phyloP scores from a whole-genome alignment of 2,113 vertebrate genomes.

The Thamnaconus septentrionalis region DNA sequence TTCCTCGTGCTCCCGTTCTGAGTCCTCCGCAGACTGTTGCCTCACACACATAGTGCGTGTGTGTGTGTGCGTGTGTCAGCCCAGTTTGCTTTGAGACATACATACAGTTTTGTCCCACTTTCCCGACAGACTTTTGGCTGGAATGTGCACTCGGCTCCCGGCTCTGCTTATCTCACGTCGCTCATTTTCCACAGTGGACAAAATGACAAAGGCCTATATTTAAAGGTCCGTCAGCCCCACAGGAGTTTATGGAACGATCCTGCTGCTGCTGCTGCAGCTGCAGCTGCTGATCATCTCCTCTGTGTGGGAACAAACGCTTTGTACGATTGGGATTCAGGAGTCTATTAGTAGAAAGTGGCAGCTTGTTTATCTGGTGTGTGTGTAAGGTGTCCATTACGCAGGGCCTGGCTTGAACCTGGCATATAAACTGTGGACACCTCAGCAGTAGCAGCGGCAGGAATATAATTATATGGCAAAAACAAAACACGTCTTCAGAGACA shows the following conservation, averaged over 20 bases:
- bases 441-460: slow-evolving; percentile 29
- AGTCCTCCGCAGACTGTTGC: slow-evolving; percentile 22
- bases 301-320: background rate
- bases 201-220: slow-evolving; percentile 44
- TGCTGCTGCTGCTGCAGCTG: slow-evolving; percentile 13
- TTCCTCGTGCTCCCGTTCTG: background rate
- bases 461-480: slow-evolving; percentile 59
- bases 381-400: slow-evolving; percentile 36
- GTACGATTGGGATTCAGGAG: slow-evolving; percentile 13
- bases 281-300: slow-evolving; percentile 3
- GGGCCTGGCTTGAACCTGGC: slow-evolving; percentile 26
- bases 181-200: too few species aligned
- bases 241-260: slow-evolving; percentile 4
- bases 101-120: slow-evolving; percentile 52
- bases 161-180: slow-evolving; percentile 10
- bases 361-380: slow-evolving; percentile 40
- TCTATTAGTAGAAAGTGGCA: background rate
- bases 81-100: slow-evolving; percentile 28
- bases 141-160: slow-evolving; percentile 15
- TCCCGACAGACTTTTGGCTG: slow-evolving; percentile 48
- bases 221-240: slow-evolving; percentile 1
- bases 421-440: slow-evolving; percentile 27
- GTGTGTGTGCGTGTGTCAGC: background rate
- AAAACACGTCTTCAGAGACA: slow-evolving; percentile 5
- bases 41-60: slow-evolving; percentile 23